Percentiles rank a stretch among this genome's conserved stretches.
Evolutionary conservation across 2,797 vertebrate species (phyloP).

Genomic region (Ispidina lecontei): DNA sequence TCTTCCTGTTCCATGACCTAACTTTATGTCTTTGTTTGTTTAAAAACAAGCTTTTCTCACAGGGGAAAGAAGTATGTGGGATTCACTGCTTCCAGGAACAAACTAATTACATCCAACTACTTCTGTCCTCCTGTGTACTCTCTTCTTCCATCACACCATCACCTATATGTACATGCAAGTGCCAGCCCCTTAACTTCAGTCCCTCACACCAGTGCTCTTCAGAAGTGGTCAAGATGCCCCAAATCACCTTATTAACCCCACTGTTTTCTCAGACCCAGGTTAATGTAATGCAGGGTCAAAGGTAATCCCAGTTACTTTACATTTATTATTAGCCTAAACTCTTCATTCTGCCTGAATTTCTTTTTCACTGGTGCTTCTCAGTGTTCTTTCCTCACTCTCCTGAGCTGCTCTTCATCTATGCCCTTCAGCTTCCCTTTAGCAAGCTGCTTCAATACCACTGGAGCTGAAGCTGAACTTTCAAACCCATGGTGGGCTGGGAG

Average conservation of each 20-base stretch:
- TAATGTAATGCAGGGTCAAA: not conserved
- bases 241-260: not conserved
- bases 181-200: not conserved
- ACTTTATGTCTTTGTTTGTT: conserved; percentile 11
- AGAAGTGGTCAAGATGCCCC: not conserved
- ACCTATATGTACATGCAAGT: not conserved
- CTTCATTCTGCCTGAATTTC: not conserved
- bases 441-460: not conserved
- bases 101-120: not conserved
- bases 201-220: not conserved
- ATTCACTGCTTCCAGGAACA: not conserved
- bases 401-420: not conserved
- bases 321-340: not conserved
- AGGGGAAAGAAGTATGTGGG: not conserved
- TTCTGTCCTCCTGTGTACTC: not conserved
- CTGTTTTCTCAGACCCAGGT: not conserved
- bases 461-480: conserved; percentile 30
- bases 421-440: not conserved
- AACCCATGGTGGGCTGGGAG: not conserved
- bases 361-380: not conserved
- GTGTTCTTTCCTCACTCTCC: not conserved
- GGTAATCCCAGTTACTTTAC: not conserved
- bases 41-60: conserved; percentile 26
- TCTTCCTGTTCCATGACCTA: not conserved
- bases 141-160: not conserved